Base-by-base conservation (phyloP, 2,888 invertebrate genomes). In the Antitype chi region DNA sequence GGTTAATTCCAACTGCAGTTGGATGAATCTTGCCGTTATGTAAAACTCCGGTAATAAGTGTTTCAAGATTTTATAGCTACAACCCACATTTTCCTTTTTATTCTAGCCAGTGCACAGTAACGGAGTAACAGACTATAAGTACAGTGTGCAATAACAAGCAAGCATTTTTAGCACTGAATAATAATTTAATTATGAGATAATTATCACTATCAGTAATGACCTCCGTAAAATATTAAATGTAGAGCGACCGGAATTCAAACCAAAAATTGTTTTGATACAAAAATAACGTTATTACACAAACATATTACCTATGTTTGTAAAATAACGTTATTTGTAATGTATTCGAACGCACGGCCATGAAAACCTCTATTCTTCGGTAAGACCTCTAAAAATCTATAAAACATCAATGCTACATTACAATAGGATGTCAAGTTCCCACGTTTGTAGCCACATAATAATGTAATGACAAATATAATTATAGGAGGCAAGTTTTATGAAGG, bases 401-500 rank as follows among this genome's bases (percentile, higher is more conserved):
- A 15, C 76, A 43, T 76, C 60, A 85, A 85, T 83, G 59, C 15
- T 71, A 20, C 13, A 23, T 57, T 17, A 85, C 87, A 87, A 87
- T 85, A 70, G 82, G 67, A 71, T 73, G 84, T 74, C 70, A 52
- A 75, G 76, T 87, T 88, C 84, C 85, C 87, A 87, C 87, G 85
- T 69, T 75, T 17, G 47, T 9, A 69, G 57, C 73, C 62, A 74
- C 70, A 53, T 75, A 75, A 70, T 72, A 63, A 74, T 62, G 67
- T 78, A 67, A 85, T 73, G 82, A 76, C 73, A 74, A 74, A 79
- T 74, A 57, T 77, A 70, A 66, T 60, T 77, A 74, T 69, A 81
- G 60, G 43, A 55, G 66, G 43, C 74, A 63, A 66, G 77, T 67
- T 73, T 38, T 32, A 63, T 76, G 75, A 87, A 87, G 86, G 86